Conservation (phyloP, 2,113 vertebrate species). For the Lophura nycthemera region DNA sequence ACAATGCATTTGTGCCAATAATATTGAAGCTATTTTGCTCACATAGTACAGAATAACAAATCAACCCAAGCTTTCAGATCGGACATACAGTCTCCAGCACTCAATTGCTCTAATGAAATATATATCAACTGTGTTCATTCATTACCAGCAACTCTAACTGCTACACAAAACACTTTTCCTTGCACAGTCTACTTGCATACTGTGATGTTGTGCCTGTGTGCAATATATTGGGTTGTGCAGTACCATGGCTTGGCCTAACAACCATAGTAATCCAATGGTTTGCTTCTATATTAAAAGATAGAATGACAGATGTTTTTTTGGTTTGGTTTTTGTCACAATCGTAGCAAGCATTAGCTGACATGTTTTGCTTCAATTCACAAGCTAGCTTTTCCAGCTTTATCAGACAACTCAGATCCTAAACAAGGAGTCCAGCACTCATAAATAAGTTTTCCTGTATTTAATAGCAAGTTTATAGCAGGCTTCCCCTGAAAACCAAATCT, state of each 20-base stretch:
- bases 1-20: neutral
- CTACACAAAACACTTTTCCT: neutral
- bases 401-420: neutral
- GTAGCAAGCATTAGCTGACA: neutral
- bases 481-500: neutral
- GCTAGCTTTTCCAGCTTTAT: neutral
- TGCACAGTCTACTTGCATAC: neutral
- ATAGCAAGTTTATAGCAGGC: neutral
- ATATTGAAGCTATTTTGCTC: neutral
- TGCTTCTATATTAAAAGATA: neutral
- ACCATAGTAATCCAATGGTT: neutral
- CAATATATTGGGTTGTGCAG: neutral
- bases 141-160: neutral
- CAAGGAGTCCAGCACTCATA: neutral
- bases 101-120: neutral
- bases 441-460: neutral
- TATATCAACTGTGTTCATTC: neutral
- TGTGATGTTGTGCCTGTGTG: neutral
- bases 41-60: neutral
- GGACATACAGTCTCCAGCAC: neutral
- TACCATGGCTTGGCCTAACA: neutral
- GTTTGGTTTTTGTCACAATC: neutral
- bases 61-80: neutral
- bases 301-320: neutral
- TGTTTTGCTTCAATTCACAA: neutral